Evolutionary conservation across 2,113 vertebrate genomes (phyloP).

Genomic region (Ceratotherium simum): DNA sequence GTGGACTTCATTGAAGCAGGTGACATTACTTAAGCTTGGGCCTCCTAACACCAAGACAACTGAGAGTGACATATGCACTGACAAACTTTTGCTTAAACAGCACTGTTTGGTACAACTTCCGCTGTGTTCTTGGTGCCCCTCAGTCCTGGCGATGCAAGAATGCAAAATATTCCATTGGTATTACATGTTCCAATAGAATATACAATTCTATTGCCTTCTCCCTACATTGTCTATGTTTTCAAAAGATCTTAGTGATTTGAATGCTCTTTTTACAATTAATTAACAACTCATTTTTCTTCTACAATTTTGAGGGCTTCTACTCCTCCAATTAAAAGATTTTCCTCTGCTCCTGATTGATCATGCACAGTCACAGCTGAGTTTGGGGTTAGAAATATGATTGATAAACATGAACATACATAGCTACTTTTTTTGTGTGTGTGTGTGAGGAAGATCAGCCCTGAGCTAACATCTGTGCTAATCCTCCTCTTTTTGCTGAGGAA

Average conservation of each 20-base stretch:
- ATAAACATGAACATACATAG: background rate
- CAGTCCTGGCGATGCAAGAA: background rate
- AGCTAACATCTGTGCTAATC: no score
- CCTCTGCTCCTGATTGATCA: background rate
- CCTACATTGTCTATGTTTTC: background rate
- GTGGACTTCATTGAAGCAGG: background rate
- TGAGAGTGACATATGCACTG: background rate
- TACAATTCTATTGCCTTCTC: background rate
- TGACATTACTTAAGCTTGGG: background rate
- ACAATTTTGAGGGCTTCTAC: background rate
- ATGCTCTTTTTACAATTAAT: background rate
- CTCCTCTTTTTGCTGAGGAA: no score
- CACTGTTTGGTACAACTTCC: background rate
- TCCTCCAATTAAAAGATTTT: background rate
- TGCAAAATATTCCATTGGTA: background rate
- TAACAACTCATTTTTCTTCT: background rate
- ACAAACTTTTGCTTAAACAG: background rate
- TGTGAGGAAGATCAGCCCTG: no score
- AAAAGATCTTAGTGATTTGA: background rate
- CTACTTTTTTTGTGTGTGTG: background rate
- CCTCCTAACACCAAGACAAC: background rate
- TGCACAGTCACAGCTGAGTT: background rate
- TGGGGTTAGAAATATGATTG: background rate
- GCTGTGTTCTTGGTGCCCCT: background rate
- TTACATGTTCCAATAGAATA: background rate